Evolutionary conservation across 1,140 invertebrate genomes (phyloP).

Genomic region (Drosophila lacteicornis): DNA sequence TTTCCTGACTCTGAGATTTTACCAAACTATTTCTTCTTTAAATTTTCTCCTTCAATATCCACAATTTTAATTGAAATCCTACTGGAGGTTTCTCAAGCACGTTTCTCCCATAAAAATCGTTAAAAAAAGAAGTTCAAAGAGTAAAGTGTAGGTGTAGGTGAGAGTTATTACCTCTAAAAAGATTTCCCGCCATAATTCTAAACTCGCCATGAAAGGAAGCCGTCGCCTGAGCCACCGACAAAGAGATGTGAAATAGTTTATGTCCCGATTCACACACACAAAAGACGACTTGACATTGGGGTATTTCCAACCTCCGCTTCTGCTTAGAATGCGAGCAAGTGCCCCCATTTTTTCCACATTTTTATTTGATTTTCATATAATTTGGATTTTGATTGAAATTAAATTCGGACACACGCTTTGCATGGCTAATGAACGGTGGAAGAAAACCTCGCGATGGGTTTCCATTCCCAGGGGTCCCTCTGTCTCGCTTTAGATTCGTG

Average conservation of each 20-base stretch:
- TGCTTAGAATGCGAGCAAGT: conserved; percentile 42
- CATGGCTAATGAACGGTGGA: conserved; percentile 55
- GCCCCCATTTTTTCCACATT: conserved; percentile 54
- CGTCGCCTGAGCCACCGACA: conserved; percentile 26
- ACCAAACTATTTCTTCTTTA: neutral
- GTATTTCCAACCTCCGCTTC: neutral
- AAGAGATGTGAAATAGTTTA: conserved; percentile 72
- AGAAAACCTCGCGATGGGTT: conserved; percentile 29
- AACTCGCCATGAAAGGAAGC: conserved; percentile 38
- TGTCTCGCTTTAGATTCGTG: conserved; percentile 17
- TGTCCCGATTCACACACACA: conserved; percentile 57
- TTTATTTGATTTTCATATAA: conserved; percentile 80
- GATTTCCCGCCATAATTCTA: conserved; percentile 27
- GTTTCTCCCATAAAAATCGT: conserved; percentile 4
- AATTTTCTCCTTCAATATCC: neutral
- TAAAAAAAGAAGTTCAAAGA: conserved; percentile 23
- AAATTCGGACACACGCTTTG: conserved; percentile 65
- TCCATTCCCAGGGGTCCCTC: conserved; percentile 28
- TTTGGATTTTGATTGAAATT: conserved; percentile 81
- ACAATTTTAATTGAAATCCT: neutral
- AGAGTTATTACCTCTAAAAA: conserved; percentile 25
- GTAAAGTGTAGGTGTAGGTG: neutral
- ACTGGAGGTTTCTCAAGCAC: neutral
- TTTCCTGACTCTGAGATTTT: no score
- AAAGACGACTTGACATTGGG: conserved; percentile 13